Base-by-base conservation (phyloP, 1,140 invertebrate species). In the Melipona quadrifasciata region DNA sequence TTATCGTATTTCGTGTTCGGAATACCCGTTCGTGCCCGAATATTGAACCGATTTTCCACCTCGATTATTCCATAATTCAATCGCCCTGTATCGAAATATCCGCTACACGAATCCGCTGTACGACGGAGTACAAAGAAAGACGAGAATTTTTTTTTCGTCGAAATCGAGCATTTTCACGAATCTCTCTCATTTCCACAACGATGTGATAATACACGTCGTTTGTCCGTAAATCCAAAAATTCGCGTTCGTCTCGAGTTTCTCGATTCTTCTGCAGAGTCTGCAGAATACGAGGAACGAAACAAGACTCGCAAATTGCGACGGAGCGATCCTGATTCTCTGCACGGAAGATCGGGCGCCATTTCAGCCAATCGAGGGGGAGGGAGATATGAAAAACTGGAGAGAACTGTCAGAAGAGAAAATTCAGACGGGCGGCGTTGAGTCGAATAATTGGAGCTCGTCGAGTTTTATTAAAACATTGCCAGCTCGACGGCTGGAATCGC, bases 401-500 rank as follows among this genome's bases (percentile, higher is more conserved):
- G 4, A 47, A 47, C 21, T 31, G 72, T 11, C 27, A 19, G 39
- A 6, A 53, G 10, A 57, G 55, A 17, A 17, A 76, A 82, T 85
- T 75, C 84, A 74, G 65, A 71, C 65, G 58, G 61, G 67, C 67
- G 87, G 73, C 77, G 77, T n/a, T 64, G 84, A 89, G 84, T 90
- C 83, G 87, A 90, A 91, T 91, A 91, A 91, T 91, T 90, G 90
- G 82, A 81, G 70, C 72, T 85, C 84, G 85, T 89, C 76, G 80
- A 55, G 81, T 90, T 91, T 91, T 91, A 91, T 90, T 89, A 91
- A 91, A 91, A 89, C 89, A 90, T 90, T 72, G 87, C 78, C 80
- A 73, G 73, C 78, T 87, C 78, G 75, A 73, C 75, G 77, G 67
- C 77, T 76, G 87, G 82, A 88, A 90, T 88, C 84, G 89, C 57